These are phyloP conservation scores for Drosophila repletoides DNA, from an alignment of 1,140 invertebrate genomes.

Conservation along the genomic window DNA sequence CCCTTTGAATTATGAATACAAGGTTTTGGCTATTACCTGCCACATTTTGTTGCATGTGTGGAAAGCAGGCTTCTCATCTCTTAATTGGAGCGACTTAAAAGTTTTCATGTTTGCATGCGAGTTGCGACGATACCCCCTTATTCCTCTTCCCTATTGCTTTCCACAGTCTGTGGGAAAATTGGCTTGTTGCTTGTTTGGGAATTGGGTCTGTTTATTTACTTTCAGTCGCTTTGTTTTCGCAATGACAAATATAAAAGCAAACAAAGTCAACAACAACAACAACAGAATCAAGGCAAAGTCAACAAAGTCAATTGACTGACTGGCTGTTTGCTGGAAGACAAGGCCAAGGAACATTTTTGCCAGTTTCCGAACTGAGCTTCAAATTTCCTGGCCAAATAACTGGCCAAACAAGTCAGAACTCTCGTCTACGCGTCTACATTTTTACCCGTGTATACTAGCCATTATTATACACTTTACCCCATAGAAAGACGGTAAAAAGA, in stretches of 20 bases:
- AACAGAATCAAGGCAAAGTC: conserved; percentile 22
- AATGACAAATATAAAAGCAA: conserved; percentile 46
- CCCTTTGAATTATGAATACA: conserved; percentile 1
- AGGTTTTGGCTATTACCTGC: neutral
- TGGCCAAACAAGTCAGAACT: conserved; percentile 48
- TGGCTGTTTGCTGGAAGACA: conserved; percentile 41
- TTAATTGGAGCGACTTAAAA: conserved; percentile 56
- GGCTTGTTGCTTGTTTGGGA: conserved; percentile 57
- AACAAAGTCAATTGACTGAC: conserved; percentile 39
- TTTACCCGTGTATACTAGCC: neutral
- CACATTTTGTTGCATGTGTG: conserved; percentile 3
- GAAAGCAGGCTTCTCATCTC: conserved; percentile 16
- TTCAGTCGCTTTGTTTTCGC: conserved; percentile 60
- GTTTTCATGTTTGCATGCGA: conserved; percentile 60
- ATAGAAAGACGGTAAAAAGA: too few relatives aligned
- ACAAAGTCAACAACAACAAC: conserved; percentile 22
- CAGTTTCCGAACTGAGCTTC: conserved; percentile 16
- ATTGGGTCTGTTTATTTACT: conserved; percentile 76
- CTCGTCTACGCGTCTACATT: neutral
- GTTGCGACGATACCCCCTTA: conserved; percentile 15
- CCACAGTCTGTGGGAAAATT: conserved; percentile 59
- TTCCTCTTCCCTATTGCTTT: neutral
- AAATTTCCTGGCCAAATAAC: conserved; percentile 58
- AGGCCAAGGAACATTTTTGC: conserved; percentile 46
- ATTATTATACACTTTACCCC: too few relatives aligned